Evolutionary conservation across 2,888 invertebrate genomes (phyloP).

Genomic region (Tetheella fluctuosa): DNA sequence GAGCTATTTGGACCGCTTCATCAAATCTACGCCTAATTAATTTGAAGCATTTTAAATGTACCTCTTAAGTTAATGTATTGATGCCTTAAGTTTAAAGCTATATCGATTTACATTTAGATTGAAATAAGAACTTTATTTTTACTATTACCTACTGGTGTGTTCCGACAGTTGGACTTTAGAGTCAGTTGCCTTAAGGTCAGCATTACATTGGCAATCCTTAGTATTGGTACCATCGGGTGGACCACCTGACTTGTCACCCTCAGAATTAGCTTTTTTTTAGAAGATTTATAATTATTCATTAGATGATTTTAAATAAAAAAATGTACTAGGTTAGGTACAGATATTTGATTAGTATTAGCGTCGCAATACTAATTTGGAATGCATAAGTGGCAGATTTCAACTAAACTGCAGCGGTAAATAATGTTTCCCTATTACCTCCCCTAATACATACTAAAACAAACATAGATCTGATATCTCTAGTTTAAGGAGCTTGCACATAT

Average conservation of each 20-base stretch:
- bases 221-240: too few species aligned
- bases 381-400: not conserved
- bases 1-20: not conserved
- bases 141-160: too few species aligned
- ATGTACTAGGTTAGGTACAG: too few species aligned
- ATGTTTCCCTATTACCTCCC: not conserved
- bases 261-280: too few species aligned
- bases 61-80: not conserved
- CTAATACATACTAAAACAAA: slow-evolving; percentile 3
- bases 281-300: too few species aligned
- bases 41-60: not conserved
- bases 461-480: not conserved
- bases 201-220: too few species aligned
- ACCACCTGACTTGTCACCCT: too few species aligned
- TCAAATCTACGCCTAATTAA: not conserved
- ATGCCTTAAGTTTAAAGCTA: not conserved
- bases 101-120: too few species aligned
- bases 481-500: not conserved
- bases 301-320: too few species aligned
- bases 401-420: not conserved
- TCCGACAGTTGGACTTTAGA: too few species aligned
- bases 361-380: not conserved
- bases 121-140: too few species aligned
- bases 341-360: not conserved
- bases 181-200: too few species aligned